phyloP scores from a whole-genome alignment of 2,113 vertebrate species.

The Colossoma macropomum region DNA sequence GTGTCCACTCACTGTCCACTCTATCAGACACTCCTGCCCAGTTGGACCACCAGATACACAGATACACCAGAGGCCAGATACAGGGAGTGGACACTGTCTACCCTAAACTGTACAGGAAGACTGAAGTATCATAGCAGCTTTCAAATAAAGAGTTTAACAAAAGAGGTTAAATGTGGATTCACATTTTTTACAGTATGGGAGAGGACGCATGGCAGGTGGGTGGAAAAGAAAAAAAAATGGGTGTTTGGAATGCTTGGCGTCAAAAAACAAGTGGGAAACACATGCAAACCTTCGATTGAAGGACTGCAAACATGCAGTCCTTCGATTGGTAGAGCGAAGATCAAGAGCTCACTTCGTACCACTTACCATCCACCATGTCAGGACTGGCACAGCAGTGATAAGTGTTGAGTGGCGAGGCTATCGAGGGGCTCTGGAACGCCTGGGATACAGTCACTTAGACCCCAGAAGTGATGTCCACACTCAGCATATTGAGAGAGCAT shows the following conservation, averaged over 20 bases:
- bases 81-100: no score
- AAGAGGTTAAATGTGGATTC: constrained; percentile 7
- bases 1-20: no score
- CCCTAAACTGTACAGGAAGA: no score
- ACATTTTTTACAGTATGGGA: constrained; percentile 24
- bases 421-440: not conserved
- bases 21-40: no score
- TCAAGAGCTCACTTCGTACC: not conserved
- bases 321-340: not conserved
- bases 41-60: no score
- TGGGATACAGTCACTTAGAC: not conserved
- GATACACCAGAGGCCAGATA: no score
- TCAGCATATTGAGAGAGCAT: not conserved
- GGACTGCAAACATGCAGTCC: no score
- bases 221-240: constrained; percentile 18
- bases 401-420: constrained; percentile 13
- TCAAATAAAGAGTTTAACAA: no score
- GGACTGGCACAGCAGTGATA: constrained; percentile 3
- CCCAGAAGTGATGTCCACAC: not conserved
- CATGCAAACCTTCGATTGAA: constrained; percentile 1
- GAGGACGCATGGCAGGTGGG: not conserved
- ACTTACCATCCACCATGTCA: no score
- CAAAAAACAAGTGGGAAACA: no score
- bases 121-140: no score
- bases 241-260: constrained; percentile 10